Conservation (phyloP, 1,140 invertebrate species). For the Zaprionus ghesquierei region DNA sequence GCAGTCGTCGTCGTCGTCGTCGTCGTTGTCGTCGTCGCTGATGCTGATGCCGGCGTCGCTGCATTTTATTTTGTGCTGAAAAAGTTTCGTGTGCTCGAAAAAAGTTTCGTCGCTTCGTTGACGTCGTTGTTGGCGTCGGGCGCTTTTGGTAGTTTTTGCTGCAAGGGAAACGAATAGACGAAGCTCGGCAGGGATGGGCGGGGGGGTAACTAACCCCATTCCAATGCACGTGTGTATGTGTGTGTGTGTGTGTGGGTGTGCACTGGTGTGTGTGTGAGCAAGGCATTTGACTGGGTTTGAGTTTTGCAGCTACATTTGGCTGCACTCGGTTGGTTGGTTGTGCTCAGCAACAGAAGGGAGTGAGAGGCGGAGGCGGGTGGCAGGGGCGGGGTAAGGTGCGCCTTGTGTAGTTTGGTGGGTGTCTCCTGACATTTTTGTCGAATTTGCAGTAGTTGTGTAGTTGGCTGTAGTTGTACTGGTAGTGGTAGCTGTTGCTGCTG, state of each 20-base stretch:
- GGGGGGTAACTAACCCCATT: slow-evolving; percentile 27
- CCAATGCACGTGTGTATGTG: neutral
- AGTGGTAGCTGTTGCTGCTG: neutral
- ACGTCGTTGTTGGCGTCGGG: slow-evolving; percentile 66
- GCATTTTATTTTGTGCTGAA: slow-evolving; percentile 82
- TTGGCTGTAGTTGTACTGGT: slow-evolving; percentile 12
- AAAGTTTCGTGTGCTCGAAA: slow-evolving; percentile 83
- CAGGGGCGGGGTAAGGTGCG: slow-evolving; percentile 16
- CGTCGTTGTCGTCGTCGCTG: neutral
- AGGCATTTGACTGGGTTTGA: slow-evolving; percentile 71
- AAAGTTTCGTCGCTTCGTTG: slow-evolving; percentile 81
- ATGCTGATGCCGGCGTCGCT: slow-evolving; percentile 57
- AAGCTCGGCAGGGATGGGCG: neutral
- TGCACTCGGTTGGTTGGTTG: slow-evolving; percentile 73
- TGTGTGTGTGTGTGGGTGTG: slow-evolving; percentile 9
- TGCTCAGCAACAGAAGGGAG: slow-evolving; percentile 5
- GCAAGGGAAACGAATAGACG: slow-evolving; percentile 47
- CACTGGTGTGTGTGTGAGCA: slow-evolving; percentile 20
- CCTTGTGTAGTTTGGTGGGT: slow-evolving; percentile 75
- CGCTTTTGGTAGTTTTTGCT: slow-evolving; percentile 67
- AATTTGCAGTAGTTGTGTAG: slow-evolving; percentile 60
- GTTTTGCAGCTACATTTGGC: slow-evolving; percentile 78
- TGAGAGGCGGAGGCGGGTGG: neutral
- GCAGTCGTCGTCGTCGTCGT: neutral
- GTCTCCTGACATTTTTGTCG: slow-evolving; percentile 79